These are phyloP conservation scores for Setophaga coronata DNA, from an alignment of 2,113 vertebrate genomes.

Conservation along the genomic window DNA sequence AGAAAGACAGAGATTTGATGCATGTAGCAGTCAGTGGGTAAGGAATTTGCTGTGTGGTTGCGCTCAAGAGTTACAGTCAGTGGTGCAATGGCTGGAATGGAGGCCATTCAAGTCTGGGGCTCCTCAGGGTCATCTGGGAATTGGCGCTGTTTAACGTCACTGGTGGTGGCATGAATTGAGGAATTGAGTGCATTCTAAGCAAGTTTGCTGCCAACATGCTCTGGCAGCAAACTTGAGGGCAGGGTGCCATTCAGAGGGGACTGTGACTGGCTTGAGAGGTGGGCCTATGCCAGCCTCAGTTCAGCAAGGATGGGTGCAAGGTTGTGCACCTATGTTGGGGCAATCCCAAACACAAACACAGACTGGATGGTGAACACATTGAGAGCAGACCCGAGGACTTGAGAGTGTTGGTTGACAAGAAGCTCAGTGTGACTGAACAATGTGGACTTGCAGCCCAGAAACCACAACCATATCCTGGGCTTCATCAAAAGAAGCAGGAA, in stretches of 20 bases:
- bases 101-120: fast-evolving
- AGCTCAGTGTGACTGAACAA: neutral
- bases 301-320: neutral
- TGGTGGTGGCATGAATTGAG: neutral
- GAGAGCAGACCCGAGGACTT: neutral
- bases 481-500: neutral
- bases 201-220: neutral
- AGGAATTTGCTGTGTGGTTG: neutral
- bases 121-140: neutral
- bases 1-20: neutral
- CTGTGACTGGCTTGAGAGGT: neutral
- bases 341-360: neutral
- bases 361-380: neutral
- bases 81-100: neutral
- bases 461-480: fast-evolving
- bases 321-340: neutral
- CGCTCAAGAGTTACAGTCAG: neutral
- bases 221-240: neutral
- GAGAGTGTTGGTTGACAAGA: neutral
- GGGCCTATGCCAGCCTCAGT: neutral
- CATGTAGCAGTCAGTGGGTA: neutral
- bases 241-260: neutral
- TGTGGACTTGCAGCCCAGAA: neutral
- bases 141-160: neutral
- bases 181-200: neutral